Base-by-base conservation (phyloP, 1,140 invertebrate species). In the Nasonia vitripennis region DNA sequence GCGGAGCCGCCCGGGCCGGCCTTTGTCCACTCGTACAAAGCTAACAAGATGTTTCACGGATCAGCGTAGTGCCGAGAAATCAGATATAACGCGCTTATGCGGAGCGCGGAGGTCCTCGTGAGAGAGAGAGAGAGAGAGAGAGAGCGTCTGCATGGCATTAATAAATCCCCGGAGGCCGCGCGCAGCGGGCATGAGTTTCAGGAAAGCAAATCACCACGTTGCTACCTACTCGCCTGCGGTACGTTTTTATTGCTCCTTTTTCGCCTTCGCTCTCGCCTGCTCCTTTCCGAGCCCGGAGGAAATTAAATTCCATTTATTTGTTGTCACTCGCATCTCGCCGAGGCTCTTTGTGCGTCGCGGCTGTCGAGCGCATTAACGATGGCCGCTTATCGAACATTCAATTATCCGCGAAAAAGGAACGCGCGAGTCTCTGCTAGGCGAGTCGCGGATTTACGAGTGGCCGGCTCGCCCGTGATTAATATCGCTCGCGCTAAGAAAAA, bases 31-130 rank as follows among this genome's bases (percentile, higher is more conserved):
- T 91, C 89, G 89, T 89, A 90, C 88, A 89, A 89, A 91, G 89
- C 89, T 92, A 92, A 92, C 91, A 91, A 92, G 91, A 92, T 91
- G 90, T 92, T 92, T 92, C 90, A 91, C 91, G 91, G 90, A 91
- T 92, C 90, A 91, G 81, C 89, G 86, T 91, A 90, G 89, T 90
- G 90, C 88, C 90, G 88, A 88, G 89, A 87, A 88, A 91, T 92
- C 90, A 88, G 90, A 91, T 89, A 91, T 75, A 85, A 81, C 78
- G 75, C 86, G 88, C 90, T 90, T 87, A 86, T 78, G 27, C 27
- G 27, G 27, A 27, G 23, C 23, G 20, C 77, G 88, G 90, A 91
- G 89, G 89, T 91, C 89, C 74, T 80, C 23, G 23, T 27, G 23
- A 17, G 55, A 3, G 45, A 37, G 27, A 27, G 27, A 27, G 27